Evolutionary conservation across 1,140 invertebrate species (phyloP).

Genomic region (Sycobia sp.): DNA sequence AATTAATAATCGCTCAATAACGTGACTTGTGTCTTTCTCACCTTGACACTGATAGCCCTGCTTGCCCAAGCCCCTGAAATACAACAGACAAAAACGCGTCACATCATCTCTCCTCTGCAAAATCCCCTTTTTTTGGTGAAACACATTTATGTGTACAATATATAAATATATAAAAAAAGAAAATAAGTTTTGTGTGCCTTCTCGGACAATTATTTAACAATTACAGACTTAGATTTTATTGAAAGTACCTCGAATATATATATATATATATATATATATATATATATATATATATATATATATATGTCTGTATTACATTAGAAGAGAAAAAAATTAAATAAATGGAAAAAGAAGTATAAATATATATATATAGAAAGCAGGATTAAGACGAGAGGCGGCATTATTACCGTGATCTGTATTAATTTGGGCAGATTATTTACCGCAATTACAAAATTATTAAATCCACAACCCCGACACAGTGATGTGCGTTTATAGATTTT

Average conservation of each 20-base stretch:
- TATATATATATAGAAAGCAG: no score
- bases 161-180: no score
- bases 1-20: slow-evolving; percentile 58
- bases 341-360: slow-evolving; percentile 26
- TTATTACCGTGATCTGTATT: neutral
- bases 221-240: slow-evolving; percentile 37
- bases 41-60: slow-evolving; percentile 99
- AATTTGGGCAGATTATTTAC: no score
- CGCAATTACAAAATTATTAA: no score
- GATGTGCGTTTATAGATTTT: no score
- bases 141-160: slow-evolving; percentile 56
- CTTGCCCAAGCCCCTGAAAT: slow-evolving; percentile 94
- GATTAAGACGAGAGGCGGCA: slow-evolving; percentile 1
- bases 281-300: no score
- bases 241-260: slow-evolving; percentile 24
- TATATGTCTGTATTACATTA: no score
- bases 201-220: slow-evolving; percentile 43
- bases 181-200: no score
- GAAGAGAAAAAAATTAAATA: slow-evolving; percentile 19
- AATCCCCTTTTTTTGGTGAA: slow-evolving; percentile 46
- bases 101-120: slow-evolving; percentile 54
- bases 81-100: slow-evolving; percentile 67
- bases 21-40: slow-evolving; percentile 69
- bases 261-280: no score
- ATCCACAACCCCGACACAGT: no score